Percentiles rank a stretch among this genome's conserved stretches.
phyloP scores from a whole-genome alignment of 2,797 vertebrate species.

The Acipenser oxyrinchus region DNA sequence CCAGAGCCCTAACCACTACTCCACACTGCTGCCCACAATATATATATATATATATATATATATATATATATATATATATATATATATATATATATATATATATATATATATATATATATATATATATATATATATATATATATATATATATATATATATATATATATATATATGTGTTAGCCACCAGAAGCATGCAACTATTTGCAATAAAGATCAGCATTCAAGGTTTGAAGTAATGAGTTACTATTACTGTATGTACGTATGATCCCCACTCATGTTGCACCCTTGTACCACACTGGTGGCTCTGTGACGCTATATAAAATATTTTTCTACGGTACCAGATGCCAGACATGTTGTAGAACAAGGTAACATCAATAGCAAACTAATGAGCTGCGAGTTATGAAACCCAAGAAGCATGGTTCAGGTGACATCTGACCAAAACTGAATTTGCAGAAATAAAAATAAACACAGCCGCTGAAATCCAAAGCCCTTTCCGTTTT shows the following conservation, averaged over 20 bases:
- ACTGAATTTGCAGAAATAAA: conserved; percentile 30
- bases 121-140: too few species aligned
- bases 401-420: conserved; percentile 21
- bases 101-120: too few species aligned
- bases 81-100: too few species aligned
- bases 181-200: too few species aligned
- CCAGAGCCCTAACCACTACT: too few species aligned
- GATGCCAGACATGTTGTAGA: not conserved
- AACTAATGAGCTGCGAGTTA: conserved; percentile 22
- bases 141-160: too few species aligned
- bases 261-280: not conserved
- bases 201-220: too few species aligned
- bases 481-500: conserved; percentile 11
- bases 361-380: conserved; percentile 11
- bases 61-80: too few species aligned
- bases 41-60: too few species aligned
- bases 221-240: not conserved
- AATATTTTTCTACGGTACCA: not conserved
- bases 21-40: too few species aligned
- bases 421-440: conserved; percentile 23
- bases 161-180: too few species aligned
- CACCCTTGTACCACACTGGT: not conserved
- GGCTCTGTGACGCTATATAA: not conserved
- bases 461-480: conserved; percentile 30
- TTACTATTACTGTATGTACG: not conserved